phyloP scores from a whole-genome alignment of 2,888 invertebrate species.

The Uloborus plumipes region DNA sequence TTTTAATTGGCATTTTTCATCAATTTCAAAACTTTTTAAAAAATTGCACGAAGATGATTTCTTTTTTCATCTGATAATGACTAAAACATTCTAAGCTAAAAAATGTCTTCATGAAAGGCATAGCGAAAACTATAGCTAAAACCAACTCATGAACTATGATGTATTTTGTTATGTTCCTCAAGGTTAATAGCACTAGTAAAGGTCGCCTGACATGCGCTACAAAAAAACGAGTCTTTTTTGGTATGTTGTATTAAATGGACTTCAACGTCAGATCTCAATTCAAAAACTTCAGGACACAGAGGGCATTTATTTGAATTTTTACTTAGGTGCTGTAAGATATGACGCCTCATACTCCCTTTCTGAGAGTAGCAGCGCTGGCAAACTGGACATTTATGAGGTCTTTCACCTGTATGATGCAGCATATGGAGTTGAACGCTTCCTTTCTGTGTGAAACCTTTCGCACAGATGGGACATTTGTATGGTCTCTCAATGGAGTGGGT shows the following conservation, averaged over 20 bases:
- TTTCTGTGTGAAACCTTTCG: slow-evolving; percentile 55
- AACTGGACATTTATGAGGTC: slow-evolving; percentile 56
- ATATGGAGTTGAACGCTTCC: slow-evolving; percentile 56
- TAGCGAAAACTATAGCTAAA: too few relatives aligned
- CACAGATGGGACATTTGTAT: slow-evolving; percentile 50
- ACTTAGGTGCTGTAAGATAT: slow-evolving; percentile 53
- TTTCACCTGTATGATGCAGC: slow-evolving; percentile 55
- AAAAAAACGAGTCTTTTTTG: slow-evolving; percentile 53
- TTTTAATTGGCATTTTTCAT: too few relatives aligned
- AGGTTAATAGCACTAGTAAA: slow-evolving; percentile 37
- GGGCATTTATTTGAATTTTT: slow-evolving; percentile 47
- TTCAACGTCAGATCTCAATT: slow-evolving; percentile 46
- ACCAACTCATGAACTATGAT: slow-evolving; percentile 19
- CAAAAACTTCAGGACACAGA: slow-evolving; percentile 39
- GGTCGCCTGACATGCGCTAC: slow-evolving; percentile 45
- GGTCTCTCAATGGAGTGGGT: slow-evolving; percentile 51
- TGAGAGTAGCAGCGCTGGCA: slow-evolving; percentile 55
- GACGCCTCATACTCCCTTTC: slow-evolving; percentile 52
- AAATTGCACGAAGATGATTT: slow-evolving; percentile 12
- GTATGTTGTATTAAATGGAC: slow-evolving; percentile 53
- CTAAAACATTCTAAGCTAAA: too few relatives aligned
- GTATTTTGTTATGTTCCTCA: slow-evolving; percentile 41
- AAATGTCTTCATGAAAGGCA: too few relatives aligned
- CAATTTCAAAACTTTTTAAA: not conserved
- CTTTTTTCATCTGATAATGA: too few relatives aligned